Evolutionary conservation across 2,113 vertebrate genomes (phyloP).

Genomic region (Cebidichthys violaceus): DNA sequence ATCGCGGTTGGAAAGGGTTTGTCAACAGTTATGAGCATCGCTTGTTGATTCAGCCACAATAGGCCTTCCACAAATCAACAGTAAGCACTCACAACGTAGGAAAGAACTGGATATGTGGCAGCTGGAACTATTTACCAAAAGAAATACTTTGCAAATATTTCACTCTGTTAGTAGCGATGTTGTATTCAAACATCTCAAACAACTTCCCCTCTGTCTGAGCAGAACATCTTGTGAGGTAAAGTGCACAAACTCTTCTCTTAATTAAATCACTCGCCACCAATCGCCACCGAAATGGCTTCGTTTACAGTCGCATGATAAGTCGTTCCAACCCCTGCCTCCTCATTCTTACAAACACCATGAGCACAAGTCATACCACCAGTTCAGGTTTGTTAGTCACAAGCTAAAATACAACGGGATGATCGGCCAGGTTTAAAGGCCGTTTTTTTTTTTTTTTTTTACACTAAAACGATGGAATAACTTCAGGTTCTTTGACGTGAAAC

Average conservation of each 20-base stretch:
- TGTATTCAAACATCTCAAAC: slow-evolving; percentile 53
- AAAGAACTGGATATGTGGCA: slow-evolving; percentile 69
- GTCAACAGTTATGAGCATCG: slow-evolving; percentile 61
- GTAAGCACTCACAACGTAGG: slow-evolving; percentile 59
- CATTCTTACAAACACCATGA: slow-evolving; percentile 55
- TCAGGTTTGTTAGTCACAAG: slow-evolving; percentile 63
- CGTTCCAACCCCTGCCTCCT: slow-evolving; percentile 72
- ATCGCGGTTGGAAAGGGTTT: slow-evolving; percentile 49
- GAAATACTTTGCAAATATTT: slow-evolving; percentile 72
- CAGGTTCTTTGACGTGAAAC: slow-evolving; percentile 28
- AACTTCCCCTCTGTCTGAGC: slow-evolving; percentile 49
- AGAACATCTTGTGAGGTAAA: slow-evolving; percentile 74
- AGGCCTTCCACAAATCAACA: slow-evolving; percentile 61
- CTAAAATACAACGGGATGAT: slow-evolving; percentile 54
- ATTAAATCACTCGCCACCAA: slow-evolving; percentile 27
- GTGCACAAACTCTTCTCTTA: slow-evolving; percentile 56
- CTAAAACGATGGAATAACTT: slow-evolving; percentile 32
- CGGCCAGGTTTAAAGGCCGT: neutral
- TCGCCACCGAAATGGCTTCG: slow-evolving; percentile 54
- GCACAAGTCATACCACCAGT: slow-evolving; percentile 43
- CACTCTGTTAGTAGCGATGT: slow-evolving; percentile 71
- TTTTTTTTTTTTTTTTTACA: slow-evolving; percentile 46
- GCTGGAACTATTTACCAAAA: slow-evolving; percentile 70
- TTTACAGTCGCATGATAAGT: slow-evolving; percentile 24
- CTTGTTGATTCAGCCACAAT: slow-evolving; percentile 64